Evolutionary conservation across 2,888 invertebrate genomes (phyloP).

Genomic region (Hipparchia sbordonii): DNA sequence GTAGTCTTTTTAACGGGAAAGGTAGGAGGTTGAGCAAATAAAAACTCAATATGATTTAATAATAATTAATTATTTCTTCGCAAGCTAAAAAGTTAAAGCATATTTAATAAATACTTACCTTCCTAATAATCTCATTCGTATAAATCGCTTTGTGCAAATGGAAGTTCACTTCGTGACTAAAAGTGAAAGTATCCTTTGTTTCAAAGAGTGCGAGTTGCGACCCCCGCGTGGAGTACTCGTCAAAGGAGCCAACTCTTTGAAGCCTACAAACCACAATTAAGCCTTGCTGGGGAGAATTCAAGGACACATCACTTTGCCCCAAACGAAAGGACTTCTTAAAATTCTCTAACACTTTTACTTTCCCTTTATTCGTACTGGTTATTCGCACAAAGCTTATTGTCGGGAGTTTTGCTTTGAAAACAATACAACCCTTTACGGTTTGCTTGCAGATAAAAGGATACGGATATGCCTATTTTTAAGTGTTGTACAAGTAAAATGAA

Average conservation of each 20-base stretch:
- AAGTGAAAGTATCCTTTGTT: conserved; percentile 68
- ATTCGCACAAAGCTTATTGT: conserved; percentile 52
- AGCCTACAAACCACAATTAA: conserved; percentile 78
- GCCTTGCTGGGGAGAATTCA: conserved; percentile 74
- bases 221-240: conserved; percentile 48
- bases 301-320: conserved; percentile 70
- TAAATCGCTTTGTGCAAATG: conserved; percentile 1
- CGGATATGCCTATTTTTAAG: conserved; percentile 41
- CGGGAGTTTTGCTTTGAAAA: conserved; percentile 49
- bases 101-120: not conserved
- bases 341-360: conserved; percentile 69
- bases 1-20: not conserved
- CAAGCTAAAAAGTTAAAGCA: not conserved
- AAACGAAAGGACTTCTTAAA: conserved; percentile 67
- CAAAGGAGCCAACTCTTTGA: conserved; percentile 78
- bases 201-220: conserved; percentile 50
- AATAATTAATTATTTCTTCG: too few species aligned
- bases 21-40: too few species aligned
- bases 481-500: conserved; percentile 39
- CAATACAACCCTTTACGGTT: conserved; percentile 58
- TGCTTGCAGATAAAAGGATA: conserved; percentile 34
- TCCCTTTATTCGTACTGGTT: conserved; percentile 61
- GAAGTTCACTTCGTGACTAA: conserved; percentile 40
- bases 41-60: too few species aligned
- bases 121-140: not conserved